These are phyloP conservation scores for Podabrus alpinus DNA, from an alignment of 2,888 invertebrate genomes.

Conservation along the genomic window DNA sequence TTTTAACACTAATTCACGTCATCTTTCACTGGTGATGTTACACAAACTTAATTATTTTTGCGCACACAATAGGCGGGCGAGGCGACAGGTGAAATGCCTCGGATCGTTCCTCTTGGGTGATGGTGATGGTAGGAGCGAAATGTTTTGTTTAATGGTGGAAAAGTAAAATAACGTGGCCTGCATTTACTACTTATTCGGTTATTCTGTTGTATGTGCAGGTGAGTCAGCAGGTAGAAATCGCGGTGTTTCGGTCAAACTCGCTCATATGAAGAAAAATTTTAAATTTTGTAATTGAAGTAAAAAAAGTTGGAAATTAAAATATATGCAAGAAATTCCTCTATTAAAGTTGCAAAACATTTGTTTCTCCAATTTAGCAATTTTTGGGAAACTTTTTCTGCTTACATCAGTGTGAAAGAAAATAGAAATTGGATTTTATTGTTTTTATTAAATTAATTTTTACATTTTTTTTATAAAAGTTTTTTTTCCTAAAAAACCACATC, in stretches of 20 bases:
- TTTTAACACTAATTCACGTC: background rate
- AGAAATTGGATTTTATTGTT: background rate
- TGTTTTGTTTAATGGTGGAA: background rate
- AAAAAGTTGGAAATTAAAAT: background rate
- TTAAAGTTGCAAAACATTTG: background rate
- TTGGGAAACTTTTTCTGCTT: background rate
- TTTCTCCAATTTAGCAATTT: too few species aligned
- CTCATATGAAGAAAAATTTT: background rate
- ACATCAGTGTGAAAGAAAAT: background rate
- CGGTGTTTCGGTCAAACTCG: constrained; percentile 15
- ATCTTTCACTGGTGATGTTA: background rate
- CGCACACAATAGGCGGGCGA: background rate
- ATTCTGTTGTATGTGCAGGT: constrained; percentile 1
- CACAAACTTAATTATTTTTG: background rate
- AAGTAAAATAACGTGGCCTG: background rate
- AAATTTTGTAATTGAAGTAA: background rate
- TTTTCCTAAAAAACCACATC: constrained; percentile 28
- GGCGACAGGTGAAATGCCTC: constrained; percentile 20
- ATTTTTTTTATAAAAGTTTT: background rate
- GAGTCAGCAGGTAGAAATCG: constrained; percentile 20
- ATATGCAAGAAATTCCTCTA: background rate
- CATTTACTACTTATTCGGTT: constrained; percentile 4
- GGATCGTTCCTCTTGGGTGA: background rate
- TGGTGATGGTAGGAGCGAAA: background rate
- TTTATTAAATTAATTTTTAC: background rate